A percentile compares a stretch with the other conserved stretches of the same genome.
phyloP scores from a whole-genome alignment of 64 coral and sea anemone genomes.

The Pocillopora verrucosa region DNA sequence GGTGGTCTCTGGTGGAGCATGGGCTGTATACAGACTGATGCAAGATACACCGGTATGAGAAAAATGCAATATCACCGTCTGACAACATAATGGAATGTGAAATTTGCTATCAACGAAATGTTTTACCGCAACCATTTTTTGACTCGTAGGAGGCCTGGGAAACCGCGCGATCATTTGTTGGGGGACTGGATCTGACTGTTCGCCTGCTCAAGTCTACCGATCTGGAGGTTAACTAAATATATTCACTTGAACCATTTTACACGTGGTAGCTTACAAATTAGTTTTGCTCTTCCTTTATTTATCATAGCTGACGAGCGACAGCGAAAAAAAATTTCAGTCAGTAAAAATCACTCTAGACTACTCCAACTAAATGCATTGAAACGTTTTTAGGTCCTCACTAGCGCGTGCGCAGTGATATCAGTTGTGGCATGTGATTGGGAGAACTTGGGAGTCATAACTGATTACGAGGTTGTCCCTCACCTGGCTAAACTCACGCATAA shows the following conservation, averaged over 20 bases:
- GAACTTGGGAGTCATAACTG: conserved; percentile 81
- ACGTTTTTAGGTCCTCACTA: conserved; percentile 68
- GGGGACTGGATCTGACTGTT: conserved; percentile 83
- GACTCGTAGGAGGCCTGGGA: conserved; percentile 73
- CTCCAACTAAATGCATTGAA: neutral
- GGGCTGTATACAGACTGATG: conserved; percentile 80
- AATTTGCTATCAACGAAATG: neutral
- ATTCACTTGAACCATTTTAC: neutral
- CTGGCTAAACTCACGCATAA: conserved; percentile 61
- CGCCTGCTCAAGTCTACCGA: conserved; percentile 69
- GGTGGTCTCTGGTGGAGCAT: conserved; percentile 76
- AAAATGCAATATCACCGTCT: neutral
- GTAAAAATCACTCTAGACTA: no score
- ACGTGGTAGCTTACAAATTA: neutral
- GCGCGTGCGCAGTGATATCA: conserved; percentile 82
- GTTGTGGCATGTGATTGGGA: conserved; percentile 75
- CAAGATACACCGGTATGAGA: conserved; percentile 71
- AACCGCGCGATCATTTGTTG: conserved; percentile 85
- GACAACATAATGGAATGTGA: neutral
- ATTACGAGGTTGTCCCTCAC: conserved; percentile 76
- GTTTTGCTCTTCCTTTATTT: neutral
- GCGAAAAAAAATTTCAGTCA: no score
- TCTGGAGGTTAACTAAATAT: conserved; percentile 44
- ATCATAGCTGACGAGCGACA: no score
- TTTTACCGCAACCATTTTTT: neutral